phyloP scores from a whole-genome alignment of 2,797 vertebrate species.

The Anabacerthia variegaticeps region DNA sequence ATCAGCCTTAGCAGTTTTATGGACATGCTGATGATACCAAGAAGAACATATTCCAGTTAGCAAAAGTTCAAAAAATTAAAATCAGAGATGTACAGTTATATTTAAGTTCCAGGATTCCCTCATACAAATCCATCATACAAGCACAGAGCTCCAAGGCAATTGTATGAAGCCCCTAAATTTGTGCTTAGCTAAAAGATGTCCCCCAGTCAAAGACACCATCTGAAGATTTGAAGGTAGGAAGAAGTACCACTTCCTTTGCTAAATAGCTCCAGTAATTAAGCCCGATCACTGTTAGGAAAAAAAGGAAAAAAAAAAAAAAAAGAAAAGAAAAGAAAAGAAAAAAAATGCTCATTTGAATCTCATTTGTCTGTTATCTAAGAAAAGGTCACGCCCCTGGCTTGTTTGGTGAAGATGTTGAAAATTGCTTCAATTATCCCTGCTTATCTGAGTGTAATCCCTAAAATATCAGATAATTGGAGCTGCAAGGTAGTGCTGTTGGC shows the following conservation, averaged over 20 bases:
- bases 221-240: neutral
- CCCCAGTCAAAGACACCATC: neutral
- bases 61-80: neutral
- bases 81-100: neutral
- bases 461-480: constrained; percentile 21
- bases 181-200: neutral
- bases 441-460: constrained; percentile 44
- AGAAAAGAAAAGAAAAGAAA: no score
- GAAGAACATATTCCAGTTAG: neutral
- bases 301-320: neutral
- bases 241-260: neutral
- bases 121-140: neutral
- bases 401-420: constrained; percentile 44
- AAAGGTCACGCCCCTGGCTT: constrained; percentile 38
- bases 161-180: neutral
- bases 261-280: neutral
- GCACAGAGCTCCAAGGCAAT: neutral
- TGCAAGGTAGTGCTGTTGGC: constrained; percentile 5
- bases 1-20: neutral
- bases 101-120: neutral
- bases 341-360: neutral
- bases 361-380: constrained; percentile 28
- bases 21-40: neutral
- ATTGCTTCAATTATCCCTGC: constrained; percentile 55
- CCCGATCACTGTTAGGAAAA: neutral